phyloP scores from a whole-genome alignment of 2,888 invertebrate species.

The Salpingus planirostris region DNA sequence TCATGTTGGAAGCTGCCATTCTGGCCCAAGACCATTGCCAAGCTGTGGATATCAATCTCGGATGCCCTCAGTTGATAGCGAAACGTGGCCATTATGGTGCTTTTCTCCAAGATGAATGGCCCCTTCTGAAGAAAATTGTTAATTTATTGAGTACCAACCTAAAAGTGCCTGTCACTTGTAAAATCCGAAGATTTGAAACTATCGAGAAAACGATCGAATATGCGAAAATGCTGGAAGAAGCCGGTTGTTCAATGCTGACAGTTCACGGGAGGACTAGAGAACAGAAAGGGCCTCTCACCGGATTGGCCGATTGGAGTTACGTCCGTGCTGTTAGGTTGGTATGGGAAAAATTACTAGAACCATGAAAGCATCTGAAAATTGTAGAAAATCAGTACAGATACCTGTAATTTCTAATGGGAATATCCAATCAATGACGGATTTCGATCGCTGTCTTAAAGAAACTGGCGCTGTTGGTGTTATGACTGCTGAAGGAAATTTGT shows the following conservation, averaged over 20 bases:
- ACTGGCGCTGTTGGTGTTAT: constrained; percentile 84
- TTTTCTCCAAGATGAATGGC: constrained; percentile 95
- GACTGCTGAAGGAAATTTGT: constrained; percentile 93
- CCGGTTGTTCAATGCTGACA: constrained; percentile 85
- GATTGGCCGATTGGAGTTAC: constrained; percentile 88
- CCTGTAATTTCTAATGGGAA: constrained; percentile 98
- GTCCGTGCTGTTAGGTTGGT: constrained; percentile 79
- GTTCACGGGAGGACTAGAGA: constrained; percentile 94
- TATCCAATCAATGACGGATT: constrained; percentile 84
- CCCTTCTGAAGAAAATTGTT: constrained; percentile 70
- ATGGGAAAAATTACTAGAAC: no score
- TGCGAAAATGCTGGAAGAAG: constrained; percentile 89
- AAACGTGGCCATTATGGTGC: constrained; percentile 93
- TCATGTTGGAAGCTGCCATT: constrained; percentile 76
- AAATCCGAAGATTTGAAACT: constrained; percentile 85
- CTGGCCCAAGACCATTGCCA: constrained; percentile 83
- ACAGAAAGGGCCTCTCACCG: constrained; percentile 93
- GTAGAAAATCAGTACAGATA: constrained; percentile 72
- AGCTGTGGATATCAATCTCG: constrained; percentile 94
- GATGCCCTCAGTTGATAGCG: constrained; percentile 97
- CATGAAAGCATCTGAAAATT: no score
- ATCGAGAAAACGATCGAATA: constrained; percentile 80
- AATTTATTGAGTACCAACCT: constrained; percentile 59
- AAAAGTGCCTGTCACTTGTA: constrained; percentile 89
- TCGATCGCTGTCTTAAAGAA: constrained; percentile 69